These are phyloP conservation scores for Eclectus roratus DNA, from an alignment of 2,113 vertebrate genomes.

Conservation along the genomic window DNA sequence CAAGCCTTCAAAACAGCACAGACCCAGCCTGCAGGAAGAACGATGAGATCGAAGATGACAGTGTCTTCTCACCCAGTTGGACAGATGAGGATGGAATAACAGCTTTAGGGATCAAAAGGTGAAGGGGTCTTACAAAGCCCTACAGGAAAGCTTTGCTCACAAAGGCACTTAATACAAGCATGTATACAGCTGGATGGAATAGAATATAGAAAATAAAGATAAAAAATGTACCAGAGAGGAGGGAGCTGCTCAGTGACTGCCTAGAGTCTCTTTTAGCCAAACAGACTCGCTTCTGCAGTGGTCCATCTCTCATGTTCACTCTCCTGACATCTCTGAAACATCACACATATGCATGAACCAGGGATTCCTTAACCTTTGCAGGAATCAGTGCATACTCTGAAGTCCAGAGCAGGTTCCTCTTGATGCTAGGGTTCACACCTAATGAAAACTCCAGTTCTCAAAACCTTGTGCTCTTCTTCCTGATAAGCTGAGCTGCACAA, in stretches of 20 bases:
- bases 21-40: background rate
- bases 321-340: background rate
- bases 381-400: background rate
- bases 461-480: background rate
- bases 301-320: background rate
- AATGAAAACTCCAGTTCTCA: background rate
- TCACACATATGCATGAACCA: accelerated
- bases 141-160: constrained; percentile 5
- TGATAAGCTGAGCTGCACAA: background rate
- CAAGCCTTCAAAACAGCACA: background rate
- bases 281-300: background rate
- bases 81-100: background rate
- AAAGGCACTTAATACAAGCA: constrained; percentile 65
- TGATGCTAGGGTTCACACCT: background rate
- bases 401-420: background rate
- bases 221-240: background rate
- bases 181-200: background rate
- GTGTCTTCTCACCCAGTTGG: background rate
- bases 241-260: background rate
- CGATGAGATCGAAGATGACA: background rate
- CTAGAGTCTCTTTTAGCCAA: background rate
- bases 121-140: background rate
- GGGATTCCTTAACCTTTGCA: background rate
- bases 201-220: background rate
- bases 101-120: background rate